These are phyloP conservation scores for Bostrychus sinensis DNA, from an alignment of 2,113 vertebrate genomes.

Conservation along the genomic window DNA sequence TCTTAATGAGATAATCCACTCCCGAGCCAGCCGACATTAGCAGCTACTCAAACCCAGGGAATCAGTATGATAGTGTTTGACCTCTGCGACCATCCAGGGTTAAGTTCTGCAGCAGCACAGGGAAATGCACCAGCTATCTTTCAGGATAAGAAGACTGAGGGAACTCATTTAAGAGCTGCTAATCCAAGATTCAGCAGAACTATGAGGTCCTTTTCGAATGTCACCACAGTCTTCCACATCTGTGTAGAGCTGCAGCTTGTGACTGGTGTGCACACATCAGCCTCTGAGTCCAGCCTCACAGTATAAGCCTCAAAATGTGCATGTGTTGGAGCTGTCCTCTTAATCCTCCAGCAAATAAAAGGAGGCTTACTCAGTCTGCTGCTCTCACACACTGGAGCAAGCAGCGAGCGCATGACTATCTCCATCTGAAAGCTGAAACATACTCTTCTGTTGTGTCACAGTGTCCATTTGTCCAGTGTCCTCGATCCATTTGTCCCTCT, in stretches of 20 bases:
- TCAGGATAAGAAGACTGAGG: constrained; percentile 1
- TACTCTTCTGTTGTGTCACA: constrained; percentile 20
- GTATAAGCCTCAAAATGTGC: constrained; percentile 68
- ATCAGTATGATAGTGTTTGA: constrained; percentile 60
- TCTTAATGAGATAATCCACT: constrained; percentile 71
- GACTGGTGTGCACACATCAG: constrained; percentile 14
- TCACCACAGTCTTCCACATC: constrained; percentile 20
- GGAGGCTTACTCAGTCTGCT: constrained; percentile 71
- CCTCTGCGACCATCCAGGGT: constrained; percentile 39
- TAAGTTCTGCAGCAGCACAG: constrained; percentile 37
- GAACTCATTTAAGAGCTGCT: constrained; percentile 1
- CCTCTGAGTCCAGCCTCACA: constrained; percentile 39
- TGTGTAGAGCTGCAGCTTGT: constrained; percentile 43
- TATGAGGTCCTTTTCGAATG: constrained; percentile 23
- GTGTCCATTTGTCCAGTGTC: constrained; percentile 21
- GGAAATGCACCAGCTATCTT: constrained; percentile 27
- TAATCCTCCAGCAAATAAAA: constrained; percentile 75
- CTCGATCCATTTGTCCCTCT: constrained; percentile 16
- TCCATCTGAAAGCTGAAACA: constrained; percentile 29
- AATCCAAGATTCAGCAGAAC: constrained; percentile 27
- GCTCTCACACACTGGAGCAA: constrained; percentile 50
- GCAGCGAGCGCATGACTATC: constrained; percentile 38
- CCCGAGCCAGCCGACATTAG: constrained; percentile 50
- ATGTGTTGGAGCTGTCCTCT: constrained; percentile 67
- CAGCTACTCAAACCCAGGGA: constrained; percentile 52